Evolutionary conservation across 2,888 invertebrate genomes (phyloP), one percentile per base, ranked within the genome.

Genomic region (Phyllotreta cruciferae): DNA sequence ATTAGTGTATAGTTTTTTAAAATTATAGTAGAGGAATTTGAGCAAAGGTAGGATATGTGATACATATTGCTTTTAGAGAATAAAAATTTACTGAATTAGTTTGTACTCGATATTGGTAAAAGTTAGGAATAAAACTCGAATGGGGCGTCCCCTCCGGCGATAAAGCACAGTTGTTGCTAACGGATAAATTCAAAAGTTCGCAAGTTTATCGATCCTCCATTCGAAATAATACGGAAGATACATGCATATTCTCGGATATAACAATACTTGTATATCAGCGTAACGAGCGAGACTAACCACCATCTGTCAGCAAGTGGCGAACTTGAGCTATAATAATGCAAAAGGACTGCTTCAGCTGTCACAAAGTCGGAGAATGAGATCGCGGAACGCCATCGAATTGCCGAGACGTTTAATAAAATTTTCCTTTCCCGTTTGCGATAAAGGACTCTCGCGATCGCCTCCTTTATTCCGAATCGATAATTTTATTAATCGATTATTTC

Each of bases 191-290:
- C 60, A 45, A 60, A 64, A 64, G 52, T 64, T 64, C 39, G 37
- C 39, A 42, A 55, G 45, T 64, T 60, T 64, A 64, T 64, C 36
- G 64, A 64, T 56, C 56, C 52, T 7, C 37, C 60, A 47, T 61
- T 56, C 41, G 42, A 60, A 64, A 57, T 63, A 58, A 63, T 64
- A 54, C 60, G 14, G 4, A 56, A 53, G 56, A 64, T 64, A 56
- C 60, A 64, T 64, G 61, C 61, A 64, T 61, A 64, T 60, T 53
- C 61, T 61, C 50, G 64, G 47, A 47, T 53, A 64, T 64, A 64
- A 64, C 64, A 64, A 64, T 64, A 56, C 60, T 64, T 61, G 64
- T 64, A 61, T 64, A 64, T 64, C 64, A 64, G 52, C 56, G 56
- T 52, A 64, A 64, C 64, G 60, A 56, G 56, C 54, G 11, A 53